phyloP scores from a whole-genome alignment of 2,888 invertebrate genomes.

The Ametastegia equiseti region DNA sequence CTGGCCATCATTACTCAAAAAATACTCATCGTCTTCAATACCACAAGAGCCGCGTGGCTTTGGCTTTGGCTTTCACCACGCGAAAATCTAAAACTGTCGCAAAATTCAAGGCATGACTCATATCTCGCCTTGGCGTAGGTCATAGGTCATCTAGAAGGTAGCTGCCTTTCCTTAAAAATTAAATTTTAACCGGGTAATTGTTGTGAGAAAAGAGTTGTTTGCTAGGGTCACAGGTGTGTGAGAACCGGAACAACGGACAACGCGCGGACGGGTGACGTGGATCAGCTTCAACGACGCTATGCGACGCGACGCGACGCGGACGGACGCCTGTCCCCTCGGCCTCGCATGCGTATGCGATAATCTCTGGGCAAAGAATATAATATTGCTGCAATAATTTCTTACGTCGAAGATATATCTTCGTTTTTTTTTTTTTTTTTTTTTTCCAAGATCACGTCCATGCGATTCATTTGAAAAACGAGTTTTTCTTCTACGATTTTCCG shows the following conservation, averaged over 20 bases:
- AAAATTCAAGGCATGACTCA: slow-evolving; percentile 37
- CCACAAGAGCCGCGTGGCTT: neutral
- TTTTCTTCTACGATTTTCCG: neutral
- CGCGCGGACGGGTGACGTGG: slow-evolving; percentile 55
- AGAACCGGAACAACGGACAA: slow-evolving; percentile 71
- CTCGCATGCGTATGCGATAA: slow-evolving; percentile 13
- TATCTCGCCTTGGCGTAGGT: slow-evolving; percentile 44
- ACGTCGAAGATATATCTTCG: neutral
- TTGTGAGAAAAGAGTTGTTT: slow-evolving; percentile 44
- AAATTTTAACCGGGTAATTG: slow-evolving; percentile 45
- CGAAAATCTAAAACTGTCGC: slow-evolving; percentile 35
- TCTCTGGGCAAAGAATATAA: neutral
- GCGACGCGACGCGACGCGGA: too few relatives aligned
- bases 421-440: too few relatives aligned
- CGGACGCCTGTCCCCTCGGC: slow-evolving; percentile 20
- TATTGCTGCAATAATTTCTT: neutral
- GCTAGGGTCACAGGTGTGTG: slow-evolving; percentile 70
- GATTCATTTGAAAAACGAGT: neutral
- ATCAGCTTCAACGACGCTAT: slow-evolving; percentile 26
- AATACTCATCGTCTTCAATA: neutral
- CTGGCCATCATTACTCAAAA: too few relatives aligned
- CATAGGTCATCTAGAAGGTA: slow-evolving; percentile 31
- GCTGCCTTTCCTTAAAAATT: slow-evolving; percentile 39
- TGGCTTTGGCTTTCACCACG: slow-evolving; percentile 32
- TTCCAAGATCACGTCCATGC: neutral